phyloP scores from a whole-genome alignment of 2,797 vertebrate genomes.

The Molossus alvarezi region DNA sequence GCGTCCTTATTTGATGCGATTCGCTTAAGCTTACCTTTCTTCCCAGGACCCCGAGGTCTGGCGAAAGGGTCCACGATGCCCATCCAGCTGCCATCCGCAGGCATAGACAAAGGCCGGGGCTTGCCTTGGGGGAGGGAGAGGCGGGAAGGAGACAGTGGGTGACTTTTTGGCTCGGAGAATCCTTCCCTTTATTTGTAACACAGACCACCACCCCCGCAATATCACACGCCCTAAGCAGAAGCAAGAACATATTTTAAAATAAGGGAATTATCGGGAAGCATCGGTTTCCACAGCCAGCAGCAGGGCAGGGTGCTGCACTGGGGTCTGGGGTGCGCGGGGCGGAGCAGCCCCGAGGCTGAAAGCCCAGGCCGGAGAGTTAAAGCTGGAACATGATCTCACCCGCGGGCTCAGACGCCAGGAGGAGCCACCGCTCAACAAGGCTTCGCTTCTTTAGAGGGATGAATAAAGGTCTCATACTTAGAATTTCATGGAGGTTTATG shows the following conservation, averaged over 20 bases:
- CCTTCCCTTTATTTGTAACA: not conserved
- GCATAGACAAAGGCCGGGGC: conserved; percentile 97
- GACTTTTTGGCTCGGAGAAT: not conserved
- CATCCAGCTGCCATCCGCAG: conserved; percentile 93
- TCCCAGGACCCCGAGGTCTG: conserved; percentile 91
- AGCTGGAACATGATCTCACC: conserved; percentile 63
- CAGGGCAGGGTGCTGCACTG: not conserved
- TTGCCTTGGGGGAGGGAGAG: conserved; percentile 91
- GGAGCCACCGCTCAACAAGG: conserved; percentile 51
- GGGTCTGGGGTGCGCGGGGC: not conserved
- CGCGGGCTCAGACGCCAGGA: conserved; percentile 56
- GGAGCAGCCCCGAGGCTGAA: not conserved
- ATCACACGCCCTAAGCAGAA: not conserved
- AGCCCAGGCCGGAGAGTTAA: conserved; percentile 57
- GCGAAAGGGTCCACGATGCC: conserved; percentile 91
- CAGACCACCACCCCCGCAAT: not conserved
- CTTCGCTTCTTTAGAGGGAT: conserved; percentile 63
- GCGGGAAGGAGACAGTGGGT: not conserved
- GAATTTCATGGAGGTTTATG: conserved; percentile 79
- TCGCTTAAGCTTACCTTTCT: conserved; percentile 92
- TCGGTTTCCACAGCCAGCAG: not conserved
- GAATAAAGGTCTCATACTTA: conserved; percentile 80
- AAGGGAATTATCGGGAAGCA: not conserved
- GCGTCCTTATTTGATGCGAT: rapidly evolving
- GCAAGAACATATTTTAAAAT: not conserved